These are phyloP conservation scores for Taeniopygia guttata DNA, from an alignment of 2,797 vertebrate species.

Conservation along the genomic window DNA sequence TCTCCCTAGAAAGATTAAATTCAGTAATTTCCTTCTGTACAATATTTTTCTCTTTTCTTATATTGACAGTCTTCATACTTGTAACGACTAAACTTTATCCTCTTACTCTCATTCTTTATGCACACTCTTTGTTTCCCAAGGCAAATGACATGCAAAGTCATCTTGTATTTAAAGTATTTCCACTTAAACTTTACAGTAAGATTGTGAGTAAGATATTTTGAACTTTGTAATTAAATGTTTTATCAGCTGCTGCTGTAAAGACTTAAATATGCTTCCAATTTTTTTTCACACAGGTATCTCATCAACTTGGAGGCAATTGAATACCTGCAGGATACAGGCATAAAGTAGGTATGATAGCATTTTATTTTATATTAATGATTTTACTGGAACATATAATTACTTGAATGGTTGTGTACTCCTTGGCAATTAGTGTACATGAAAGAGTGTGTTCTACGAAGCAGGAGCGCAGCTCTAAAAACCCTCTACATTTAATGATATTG, in stretches of 20 bases:
- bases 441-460: not conserved
- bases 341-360: not conserved
- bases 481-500: not conserved
- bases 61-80: not conserved
- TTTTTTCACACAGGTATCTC: not conserved
- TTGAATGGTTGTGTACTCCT: not conserved
- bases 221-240: not conserved
- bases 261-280: not conserved
- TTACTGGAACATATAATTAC: constrained; percentile 14
- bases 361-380: constrained; percentile 40
- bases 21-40: not conserved
- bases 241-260: not conserved
- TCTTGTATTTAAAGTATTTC: not conserved
- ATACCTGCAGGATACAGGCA: not conserved
- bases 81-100: not conserved
- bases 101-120: not conserved
- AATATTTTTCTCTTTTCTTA: not conserved
- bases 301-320: not conserved
- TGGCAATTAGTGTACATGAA: not conserved
- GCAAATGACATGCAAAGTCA: not conserved
- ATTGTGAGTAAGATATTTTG: not conserved
- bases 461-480: not conserved
- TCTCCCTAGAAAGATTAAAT: not conserved
- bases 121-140: not conserved
- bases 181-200: not conserved